Evolutionary conservation across 2,113 vertebrate species (phyloP).

Genomic region (Ploceus nigricollis): DNA sequence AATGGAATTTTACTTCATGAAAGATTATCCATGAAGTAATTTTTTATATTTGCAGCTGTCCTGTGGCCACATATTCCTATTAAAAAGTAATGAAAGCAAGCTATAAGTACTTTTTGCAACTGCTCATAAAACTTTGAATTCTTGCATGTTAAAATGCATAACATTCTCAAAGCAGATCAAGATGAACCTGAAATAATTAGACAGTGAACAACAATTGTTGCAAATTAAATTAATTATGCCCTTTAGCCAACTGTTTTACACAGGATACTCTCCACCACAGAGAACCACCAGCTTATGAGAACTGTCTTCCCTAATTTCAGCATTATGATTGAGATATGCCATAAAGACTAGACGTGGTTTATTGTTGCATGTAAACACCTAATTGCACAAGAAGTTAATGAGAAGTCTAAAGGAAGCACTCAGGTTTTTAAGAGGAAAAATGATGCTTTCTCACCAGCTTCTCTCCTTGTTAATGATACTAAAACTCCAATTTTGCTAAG

Average conservation of each 20-base stretch:
- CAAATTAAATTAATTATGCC: not conserved
- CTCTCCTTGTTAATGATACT: not conserved
- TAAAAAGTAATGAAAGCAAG: not conserved
- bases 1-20: not conserved
- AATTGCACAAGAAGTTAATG: not conserved
- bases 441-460: not conserved
- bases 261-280: not conserved
- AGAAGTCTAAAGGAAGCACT: not conserved
- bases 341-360: not conserved
- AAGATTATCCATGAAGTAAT: not conserved
- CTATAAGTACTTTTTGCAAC: not conserved
- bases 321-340: not conserved
- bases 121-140: not conserved
- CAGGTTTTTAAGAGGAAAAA: not conserved
- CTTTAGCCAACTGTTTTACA: not conserved
- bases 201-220: not conserved
- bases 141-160: not conserved
- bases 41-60: not conserved
- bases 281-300: not conserved
- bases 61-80: not conserved
- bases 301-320: not conserved
- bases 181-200: not conserved
- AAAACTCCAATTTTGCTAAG: not conserved
- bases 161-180: not conserved
- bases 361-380: not conserved